Conservation (phyloP, 1,140 invertebrate genomes). For the Drosophila pectinifera region DNA sequence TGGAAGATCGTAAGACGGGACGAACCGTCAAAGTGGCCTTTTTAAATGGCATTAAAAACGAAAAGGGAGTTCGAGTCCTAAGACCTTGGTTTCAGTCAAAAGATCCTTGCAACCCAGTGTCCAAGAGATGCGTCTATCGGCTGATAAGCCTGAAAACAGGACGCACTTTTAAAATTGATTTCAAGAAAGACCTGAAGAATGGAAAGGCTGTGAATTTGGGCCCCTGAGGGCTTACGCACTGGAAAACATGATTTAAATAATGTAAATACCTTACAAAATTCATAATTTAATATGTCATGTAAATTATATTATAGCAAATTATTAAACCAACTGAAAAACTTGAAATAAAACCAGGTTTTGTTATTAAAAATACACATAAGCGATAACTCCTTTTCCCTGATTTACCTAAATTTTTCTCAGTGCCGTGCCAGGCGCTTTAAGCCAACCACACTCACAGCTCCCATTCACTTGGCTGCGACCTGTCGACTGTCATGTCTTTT, state of each 20-base stretch:
- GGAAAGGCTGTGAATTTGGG: neutral
- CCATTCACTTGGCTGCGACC: conserved; percentile 55
- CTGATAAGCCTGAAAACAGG: conserved; percentile 10
- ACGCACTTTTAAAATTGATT: conserved; percentile 15
- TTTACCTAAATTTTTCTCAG: neutral
- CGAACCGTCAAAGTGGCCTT: conserved; percentile 25
- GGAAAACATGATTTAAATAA: neutral
- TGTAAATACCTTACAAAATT: no score
- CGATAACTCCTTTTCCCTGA: neutral
- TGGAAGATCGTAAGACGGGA: conserved; percentile 13
- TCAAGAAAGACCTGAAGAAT: neutral
- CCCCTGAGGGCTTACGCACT: neutral
- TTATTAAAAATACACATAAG: neutral
- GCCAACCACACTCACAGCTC: conserved; percentile 28
- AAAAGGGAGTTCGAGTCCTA: conserved; percentile 5
- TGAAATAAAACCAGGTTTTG: no score
- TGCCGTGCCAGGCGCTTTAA: conserved; percentile 12
- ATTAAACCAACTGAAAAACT: no score
- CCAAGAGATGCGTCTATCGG: conserved; percentile 13
- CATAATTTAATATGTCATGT: no score
- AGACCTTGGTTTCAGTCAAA: neutral
- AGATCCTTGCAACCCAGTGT: neutral
- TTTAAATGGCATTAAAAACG: conserved; percentile 8
- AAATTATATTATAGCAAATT: no score
- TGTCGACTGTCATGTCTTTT: conserved; percentile 35